Evolutionary conservation across 2,888 invertebrate genomes (phyloP).

Genomic region (Cacoxenus indagator): DNA sequence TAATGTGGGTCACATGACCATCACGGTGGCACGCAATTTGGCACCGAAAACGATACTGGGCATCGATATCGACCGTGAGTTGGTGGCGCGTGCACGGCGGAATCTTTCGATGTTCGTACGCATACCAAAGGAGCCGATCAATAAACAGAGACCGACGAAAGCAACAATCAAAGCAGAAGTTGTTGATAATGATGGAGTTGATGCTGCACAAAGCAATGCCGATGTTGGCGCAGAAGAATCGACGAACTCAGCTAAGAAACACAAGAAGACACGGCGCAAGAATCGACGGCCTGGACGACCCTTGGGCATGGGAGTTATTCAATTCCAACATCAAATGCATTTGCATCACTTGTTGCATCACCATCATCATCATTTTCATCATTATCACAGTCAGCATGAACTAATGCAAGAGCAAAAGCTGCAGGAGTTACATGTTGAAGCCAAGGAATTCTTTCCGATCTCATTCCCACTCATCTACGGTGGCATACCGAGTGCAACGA

Average conservation of each 20-base stretch:
- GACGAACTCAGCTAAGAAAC: constrained; percentile 16
- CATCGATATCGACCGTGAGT: constrained; percentile 92
- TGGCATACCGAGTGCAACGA: constrained; percentile 51
- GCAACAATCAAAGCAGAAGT: not conserved
- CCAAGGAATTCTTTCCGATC: constrained; percentile 78
- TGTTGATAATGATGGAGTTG: not conserved
- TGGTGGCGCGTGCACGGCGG: constrained; percentile 76
- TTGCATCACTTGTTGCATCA: constrained; percentile 42
- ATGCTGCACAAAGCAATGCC: not conserved
- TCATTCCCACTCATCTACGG: constrained; percentile 92
- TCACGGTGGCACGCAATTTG: constrained; percentile 89
- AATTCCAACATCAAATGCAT: constrained; percentile 20
- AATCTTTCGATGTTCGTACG: constrained; percentile 68
- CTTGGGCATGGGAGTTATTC: not conserved
- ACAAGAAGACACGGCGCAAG: constrained; percentile 53
- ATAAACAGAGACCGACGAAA: not conserved
- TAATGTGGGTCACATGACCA: constrained; percentile 95
- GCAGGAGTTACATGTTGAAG: constrained; percentile 60
- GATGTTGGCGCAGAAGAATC: constrained; percentile 1
- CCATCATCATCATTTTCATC: constrained; percentile 51
- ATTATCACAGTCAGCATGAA: constrained; percentile 45
- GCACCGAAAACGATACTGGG: constrained; percentile 89
- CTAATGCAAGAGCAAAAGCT: constrained; percentile 67
- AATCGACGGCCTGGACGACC: constrained; percentile 36
- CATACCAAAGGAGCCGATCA: constrained; percentile 52